Evolutionary conservation across 2,888 invertebrate genomes (phyloP).

Genomic region (Lasioglossum malachurum): DNA sequence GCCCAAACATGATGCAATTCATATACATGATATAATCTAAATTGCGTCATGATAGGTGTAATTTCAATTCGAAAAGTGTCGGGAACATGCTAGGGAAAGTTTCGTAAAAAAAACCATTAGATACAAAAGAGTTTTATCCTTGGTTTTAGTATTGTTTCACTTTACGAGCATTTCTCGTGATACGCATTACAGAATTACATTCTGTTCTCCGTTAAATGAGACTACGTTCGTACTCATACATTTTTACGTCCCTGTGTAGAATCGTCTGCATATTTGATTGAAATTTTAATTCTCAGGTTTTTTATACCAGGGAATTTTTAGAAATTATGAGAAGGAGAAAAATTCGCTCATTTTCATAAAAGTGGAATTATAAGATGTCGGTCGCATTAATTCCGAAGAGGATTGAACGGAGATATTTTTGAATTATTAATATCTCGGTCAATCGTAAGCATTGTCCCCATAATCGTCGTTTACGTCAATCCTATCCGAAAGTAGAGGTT

Average conservation of each 20-base stretch:
- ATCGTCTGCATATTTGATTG: not conserved
- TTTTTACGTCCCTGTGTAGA: not conserved
- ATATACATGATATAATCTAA: no score
- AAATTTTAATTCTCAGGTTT: not conserved
- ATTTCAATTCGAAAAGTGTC: no score
- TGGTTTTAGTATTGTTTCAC: no score
- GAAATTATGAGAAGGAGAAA: not conserved
- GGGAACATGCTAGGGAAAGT: no score
- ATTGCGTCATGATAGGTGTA: no score
- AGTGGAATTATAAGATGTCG: not conserved
- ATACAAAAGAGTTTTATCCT: no score
- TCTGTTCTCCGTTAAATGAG: not conserved
- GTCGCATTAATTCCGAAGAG: not conserved
- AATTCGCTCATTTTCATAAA: not conserved
- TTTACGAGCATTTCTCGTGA: no score
- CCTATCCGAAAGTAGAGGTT: not conserved
- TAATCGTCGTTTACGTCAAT: not conserved
- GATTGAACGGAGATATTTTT: not conserved
- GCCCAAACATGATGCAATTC: no score
- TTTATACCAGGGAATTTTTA: not conserved
- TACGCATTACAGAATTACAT: not conserved
- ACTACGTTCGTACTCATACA: not conserved
- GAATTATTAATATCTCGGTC: slow-evolving; percentile 6
- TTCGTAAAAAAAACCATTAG: no score
- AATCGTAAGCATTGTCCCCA: not conserved